Evolutionary conservation across 1,140 invertebrate genomes (phyloP).

Genomic region (Notospermus geniculatus): DNA sequence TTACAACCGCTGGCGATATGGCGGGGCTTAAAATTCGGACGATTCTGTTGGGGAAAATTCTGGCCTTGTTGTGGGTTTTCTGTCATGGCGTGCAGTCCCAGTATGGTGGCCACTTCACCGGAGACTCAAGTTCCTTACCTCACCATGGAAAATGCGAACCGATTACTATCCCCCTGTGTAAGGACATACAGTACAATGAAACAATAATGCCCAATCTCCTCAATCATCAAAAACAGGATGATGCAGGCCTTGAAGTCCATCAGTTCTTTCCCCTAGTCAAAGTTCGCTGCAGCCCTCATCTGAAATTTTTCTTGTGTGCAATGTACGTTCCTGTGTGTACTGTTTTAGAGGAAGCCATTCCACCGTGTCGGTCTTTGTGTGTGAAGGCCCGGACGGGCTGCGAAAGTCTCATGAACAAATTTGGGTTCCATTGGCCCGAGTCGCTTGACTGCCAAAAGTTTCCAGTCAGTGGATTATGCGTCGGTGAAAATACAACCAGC

Average conservation of each 20-base stretch:
- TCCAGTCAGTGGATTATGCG: constrained; percentile 79
- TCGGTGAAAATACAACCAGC: constrained; percentile 72
- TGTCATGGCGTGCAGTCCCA: background rate
- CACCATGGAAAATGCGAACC: constrained; percentile 80
- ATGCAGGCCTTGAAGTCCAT: constrained; percentile 89
- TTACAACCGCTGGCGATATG: no score
- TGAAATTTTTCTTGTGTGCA: constrained; percentile 94
- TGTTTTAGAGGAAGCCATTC: constrained; percentile 80
- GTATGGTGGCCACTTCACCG: background rate
- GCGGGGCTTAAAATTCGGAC: no score
- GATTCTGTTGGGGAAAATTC: no score
- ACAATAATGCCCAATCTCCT: constrained; percentile 96
- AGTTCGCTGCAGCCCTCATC: constrained; percentile 88
- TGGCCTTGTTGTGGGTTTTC: no score
- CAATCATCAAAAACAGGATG: constrained; percentile 90
- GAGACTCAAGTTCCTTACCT: constrained; percentile 12
- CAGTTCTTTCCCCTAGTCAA: constrained; percentile 95
- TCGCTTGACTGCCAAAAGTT: constrained; percentile 88
- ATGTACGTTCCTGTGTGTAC: constrained; percentile 91
- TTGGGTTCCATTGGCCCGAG: constrained; percentile 93
- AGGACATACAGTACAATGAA: constrained; percentile 88
- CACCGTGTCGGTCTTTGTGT: constrained; percentile 77
- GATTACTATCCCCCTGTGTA: constrained; percentile 88
- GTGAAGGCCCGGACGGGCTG: constrained; percentile 64
- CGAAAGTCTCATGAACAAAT: constrained; percentile 86